Conservation (phyloP, 1,140 invertebrate genomes). For the Trichonephila inaurata region DNA sequence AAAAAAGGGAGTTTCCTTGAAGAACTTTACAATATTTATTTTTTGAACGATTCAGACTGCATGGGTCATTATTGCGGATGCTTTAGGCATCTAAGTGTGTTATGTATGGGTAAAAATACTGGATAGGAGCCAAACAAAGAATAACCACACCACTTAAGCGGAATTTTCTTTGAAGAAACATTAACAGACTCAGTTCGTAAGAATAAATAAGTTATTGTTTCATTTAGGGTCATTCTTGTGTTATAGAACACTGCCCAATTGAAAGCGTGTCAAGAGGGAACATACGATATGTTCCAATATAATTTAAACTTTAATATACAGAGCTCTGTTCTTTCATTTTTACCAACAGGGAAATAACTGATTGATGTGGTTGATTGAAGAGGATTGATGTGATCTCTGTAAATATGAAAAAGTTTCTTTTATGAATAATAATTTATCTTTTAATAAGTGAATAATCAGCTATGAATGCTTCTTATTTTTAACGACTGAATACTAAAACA, state of each 20-base stretch:
- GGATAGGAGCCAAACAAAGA: not conserved
- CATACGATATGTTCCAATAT: not conserved
- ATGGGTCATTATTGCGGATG: constrained; percentile 10
- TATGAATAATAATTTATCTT: too few species aligned
- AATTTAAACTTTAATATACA: too few species aligned
- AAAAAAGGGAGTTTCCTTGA: too few species aligned
- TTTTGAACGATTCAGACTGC: not conserved
- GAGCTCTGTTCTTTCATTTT: too few species aligned
- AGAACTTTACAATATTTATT: too few species aligned
- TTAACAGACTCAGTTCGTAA: not conserved
- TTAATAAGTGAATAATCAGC: too few species aligned
- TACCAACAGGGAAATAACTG: too few species aligned
- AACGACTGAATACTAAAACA: too few species aligned
- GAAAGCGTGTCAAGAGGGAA: not conserved
- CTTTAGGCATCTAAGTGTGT: constrained; percentile 30
- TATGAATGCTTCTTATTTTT: too few species aligned
- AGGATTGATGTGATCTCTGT: too few species aligned
- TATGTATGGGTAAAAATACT: constrained; percentile 21
- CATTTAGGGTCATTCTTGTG: not conserved
- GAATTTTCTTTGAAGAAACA: constrained; percentile 17
- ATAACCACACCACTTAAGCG: not conserved
- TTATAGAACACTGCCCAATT: not conserved
- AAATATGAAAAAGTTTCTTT: too few species aligned
- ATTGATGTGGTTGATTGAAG: too few species aligned
- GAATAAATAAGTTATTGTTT: not conserved